A percentile compares a stretch with the other conserved stretches of the same genome.
These are phyloP conservation scores for Gopherus evgoodei DNA, from an alignment of 2,113 vertebrate genomes.

Conservation along the genomic window DNA sequence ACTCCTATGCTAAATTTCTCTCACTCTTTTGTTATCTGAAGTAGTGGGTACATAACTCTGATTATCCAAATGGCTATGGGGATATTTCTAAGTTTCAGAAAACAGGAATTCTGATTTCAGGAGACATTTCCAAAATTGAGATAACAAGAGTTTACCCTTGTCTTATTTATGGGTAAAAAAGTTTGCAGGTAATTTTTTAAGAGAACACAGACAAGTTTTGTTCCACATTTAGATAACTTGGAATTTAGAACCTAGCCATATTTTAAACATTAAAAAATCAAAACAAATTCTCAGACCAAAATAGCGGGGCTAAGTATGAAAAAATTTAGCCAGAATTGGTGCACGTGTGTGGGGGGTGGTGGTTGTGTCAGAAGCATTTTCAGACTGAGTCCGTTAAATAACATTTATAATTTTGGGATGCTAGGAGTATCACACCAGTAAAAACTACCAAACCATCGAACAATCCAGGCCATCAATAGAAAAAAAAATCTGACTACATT, in stretches of 20 bases:
- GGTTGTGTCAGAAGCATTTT: neutral
- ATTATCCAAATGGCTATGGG: neutral
- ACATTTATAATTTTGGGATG: neutral
- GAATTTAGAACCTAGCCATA: neutral
- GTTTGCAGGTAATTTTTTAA: neutral
- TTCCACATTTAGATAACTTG: neutral
- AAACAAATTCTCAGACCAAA: neutral
- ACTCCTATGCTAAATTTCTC: neutral
- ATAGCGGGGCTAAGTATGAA: neutral
- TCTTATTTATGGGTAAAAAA: neutral
- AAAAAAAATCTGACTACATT: neutral
- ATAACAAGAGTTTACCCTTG: neutral
- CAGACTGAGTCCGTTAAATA: neutral
- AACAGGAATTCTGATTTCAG: neutral
- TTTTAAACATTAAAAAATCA: neutral
- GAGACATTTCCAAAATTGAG: fast-evolving
- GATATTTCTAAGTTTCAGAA: neutral
- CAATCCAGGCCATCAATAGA: neutral
- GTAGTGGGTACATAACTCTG: fast-evolving
- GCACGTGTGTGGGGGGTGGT: too few species aligned
- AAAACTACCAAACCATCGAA: neutral
- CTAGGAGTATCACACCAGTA: neutral
- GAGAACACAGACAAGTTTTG: neutral
- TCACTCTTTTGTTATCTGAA: fast-evolving
- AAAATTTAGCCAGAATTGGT: neutral